Conservation (phyloP, 2,797 vertebrate genomes). For the Arvicola amphibius region DNA sequence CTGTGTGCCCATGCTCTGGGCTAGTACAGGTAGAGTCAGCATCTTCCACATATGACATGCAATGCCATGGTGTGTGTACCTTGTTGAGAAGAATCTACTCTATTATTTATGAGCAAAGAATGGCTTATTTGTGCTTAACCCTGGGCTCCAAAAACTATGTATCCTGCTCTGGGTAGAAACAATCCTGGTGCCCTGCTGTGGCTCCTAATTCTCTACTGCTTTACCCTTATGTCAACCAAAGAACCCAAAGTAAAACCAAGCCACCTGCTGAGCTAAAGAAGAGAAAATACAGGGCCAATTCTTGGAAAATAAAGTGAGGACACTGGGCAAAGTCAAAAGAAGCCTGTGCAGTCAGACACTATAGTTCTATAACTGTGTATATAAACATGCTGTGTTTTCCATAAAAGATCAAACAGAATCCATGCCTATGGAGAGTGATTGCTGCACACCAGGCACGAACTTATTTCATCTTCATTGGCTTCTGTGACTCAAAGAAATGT, state of each 20-base stretch:
- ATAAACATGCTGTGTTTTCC: constrained; percentile 29
- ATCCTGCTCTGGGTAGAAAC: background rate
- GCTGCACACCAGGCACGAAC: background rate
- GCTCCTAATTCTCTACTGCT: background rate
- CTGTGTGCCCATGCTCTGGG: background rate
- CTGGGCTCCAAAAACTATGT: background rate
- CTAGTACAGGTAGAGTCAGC: background rate
- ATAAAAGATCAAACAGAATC: constrained; percentile 46
- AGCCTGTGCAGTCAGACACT: background rate
- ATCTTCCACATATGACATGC: background rate
- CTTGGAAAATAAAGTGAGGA: background rate
- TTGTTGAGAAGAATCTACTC: background rate
- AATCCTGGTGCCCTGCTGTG: background rate
- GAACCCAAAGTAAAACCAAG: background rate
- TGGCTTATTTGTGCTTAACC: background rate
- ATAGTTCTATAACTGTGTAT: background rate
- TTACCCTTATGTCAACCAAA: background rate
- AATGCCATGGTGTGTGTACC: fast-evolving
- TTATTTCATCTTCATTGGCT: constrained; percentile 24
- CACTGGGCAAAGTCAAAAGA: background rate
- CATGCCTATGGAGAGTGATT: background rate
- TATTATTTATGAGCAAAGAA: background rate
- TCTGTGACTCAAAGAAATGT: background rate
- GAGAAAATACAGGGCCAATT: background rate
- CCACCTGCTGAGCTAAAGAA: background rate